Evolutionary conservation across 2,888 invertebrate species (phyloP), one percentile per base, ranked within the genome.

Genomic region (Xestia c-nigrum): DNA sequence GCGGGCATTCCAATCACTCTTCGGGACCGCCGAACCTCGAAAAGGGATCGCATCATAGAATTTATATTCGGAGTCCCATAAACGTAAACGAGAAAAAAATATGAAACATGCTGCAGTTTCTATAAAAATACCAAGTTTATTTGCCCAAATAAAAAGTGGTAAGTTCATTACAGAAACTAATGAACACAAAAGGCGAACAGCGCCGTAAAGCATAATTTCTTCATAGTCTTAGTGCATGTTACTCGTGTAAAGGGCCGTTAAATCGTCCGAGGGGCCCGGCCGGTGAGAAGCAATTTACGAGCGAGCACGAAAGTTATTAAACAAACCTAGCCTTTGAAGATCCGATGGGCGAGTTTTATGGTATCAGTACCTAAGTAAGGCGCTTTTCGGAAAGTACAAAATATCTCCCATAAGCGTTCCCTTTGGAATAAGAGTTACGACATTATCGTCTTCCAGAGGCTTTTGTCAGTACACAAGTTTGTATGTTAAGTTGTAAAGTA

Each of bases 251-350:
- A 91, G 89, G 89, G 90, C 89, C 90, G 91, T 93, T 91, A 93
- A 93, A 93, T 92, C 90, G 91, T 90, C 91, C 87, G 88, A 88
- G 74, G 78, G 90, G 88, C 87, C 90, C 76, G 90, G 88, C 87
- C 90, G 90, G 90, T 91, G 92, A 92, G 92, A 93, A 91, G 90
- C 91, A 91, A 92, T 94, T 94, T 93, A 94, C 92, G 92, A 94
- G 90, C 92, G 89, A 85, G 86, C 90, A 90, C 92, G 92, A 93
- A 91, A 92, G 90, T 92, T 92, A 92, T 92, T 92, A 92, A 92
- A 92, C 92, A 91, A 90, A 89, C 87, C 85, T 84, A 87, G 89
- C 83, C 88, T 92, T 92, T 90, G 90, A 91, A 89, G 88, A 87
- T 83, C 84, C 88, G 83, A 89, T 89, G 89, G 86, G 81, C 86